These are phyloP conservation scores for Enteromius trimaculatus DNA, from an alignment of 2,797 vertebrate genomes.

Conservation along the genomic window DNA sequence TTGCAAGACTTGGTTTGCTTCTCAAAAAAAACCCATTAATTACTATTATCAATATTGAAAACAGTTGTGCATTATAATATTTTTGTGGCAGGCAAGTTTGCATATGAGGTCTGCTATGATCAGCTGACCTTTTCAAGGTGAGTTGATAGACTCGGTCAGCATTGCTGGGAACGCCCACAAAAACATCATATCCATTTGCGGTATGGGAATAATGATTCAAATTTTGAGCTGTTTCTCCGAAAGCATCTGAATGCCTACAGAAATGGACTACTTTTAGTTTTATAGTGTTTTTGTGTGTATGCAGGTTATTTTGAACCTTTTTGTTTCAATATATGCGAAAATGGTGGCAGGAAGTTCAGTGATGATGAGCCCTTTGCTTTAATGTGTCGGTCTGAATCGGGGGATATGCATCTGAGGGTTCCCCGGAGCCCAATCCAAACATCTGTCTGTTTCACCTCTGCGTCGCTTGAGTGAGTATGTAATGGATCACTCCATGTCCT, in stretches of 20 bases:
- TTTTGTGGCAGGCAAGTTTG: too few relatives aligned
- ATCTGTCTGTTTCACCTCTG: slow-evolving; percentile 19
- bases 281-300: not conserved
- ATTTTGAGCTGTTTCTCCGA: not conserved
- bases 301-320: not conserved
- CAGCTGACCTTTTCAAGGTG: too few relatives aligned
- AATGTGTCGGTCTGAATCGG: not conserved
- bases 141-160: too few relatives aligned
- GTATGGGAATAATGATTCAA: too few relatives aligned
- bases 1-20: too few relatives aligned
- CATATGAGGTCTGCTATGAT: too few relatives aligned
- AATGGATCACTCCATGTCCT: slow-evolving; percentile 11
- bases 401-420: not conserved
- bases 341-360: not conserved
- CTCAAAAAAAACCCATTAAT: too few relatives aligned
- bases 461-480: not conserved
- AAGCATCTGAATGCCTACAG: not conserved
- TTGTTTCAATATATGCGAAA: not conserved
- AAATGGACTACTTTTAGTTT: not conserved
- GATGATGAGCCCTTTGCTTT: not conserved
- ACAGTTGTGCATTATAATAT: too few relatives aligned
- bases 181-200: too few relatives aligned
- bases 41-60: too few relatives aligned
- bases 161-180: too few relatives aligned
- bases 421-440: slow-evolving; percentile 4